A percentile compares a stretch with the other conserved stretches of the same genome.
phyloP scores from a whole-genome alignment of 2,113 vertebrate genomes.

The Tachuris rubrigastra region DNA sequence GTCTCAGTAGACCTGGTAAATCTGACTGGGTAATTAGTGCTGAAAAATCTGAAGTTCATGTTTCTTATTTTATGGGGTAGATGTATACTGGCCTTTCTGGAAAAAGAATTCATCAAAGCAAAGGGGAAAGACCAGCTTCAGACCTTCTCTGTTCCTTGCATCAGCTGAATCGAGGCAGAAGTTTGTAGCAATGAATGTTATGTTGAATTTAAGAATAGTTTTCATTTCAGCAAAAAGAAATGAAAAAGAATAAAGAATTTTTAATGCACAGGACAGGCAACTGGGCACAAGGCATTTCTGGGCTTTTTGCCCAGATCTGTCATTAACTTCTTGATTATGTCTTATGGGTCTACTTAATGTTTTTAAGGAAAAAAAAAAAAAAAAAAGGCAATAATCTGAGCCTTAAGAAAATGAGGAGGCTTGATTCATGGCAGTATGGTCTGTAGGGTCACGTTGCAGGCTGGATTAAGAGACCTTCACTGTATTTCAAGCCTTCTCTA shows the following conservation, averaged over 20 bases:
- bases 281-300: background rate
- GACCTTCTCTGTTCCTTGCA: background rate
- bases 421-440: background rate
- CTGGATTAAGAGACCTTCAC: background rate
- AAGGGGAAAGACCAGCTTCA: background rate
- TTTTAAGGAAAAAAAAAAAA: background rate
- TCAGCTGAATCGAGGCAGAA: background rate
- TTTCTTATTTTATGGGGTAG: background rate
- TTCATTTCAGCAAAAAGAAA: background rate
- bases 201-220: background rate
- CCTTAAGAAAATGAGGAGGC: background rate
- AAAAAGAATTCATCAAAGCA: background rate
- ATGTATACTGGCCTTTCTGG: background rate
- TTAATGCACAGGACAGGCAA: background rate
- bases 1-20: background rate
- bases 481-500: background rate
- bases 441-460: background rate
- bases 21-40: background rate
- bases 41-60: background rate
- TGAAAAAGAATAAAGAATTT: background rate
- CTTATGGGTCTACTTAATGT: background rate
- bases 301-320: conserved; percentile 13
- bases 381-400: background rate
- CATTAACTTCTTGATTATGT: background rate
- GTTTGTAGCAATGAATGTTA: background rate